phyloP scores from a whole-genome alignment of 2,113 vertebrate species.

The Nothocercus julius region DNA sequence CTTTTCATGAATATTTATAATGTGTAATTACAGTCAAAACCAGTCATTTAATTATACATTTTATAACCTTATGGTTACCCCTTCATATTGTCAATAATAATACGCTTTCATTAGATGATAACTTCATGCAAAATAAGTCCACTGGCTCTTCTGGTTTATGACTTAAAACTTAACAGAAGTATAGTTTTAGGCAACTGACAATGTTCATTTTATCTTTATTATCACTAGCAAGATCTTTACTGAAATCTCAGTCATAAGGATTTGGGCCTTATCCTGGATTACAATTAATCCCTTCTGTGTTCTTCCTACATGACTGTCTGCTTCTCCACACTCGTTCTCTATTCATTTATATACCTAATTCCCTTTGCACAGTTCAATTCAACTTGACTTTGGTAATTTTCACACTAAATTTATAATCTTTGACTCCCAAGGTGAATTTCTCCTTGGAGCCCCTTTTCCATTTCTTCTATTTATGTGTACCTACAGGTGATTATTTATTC shows the following conservation, averaged over 20 bases:
- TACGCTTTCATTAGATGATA: not conserved
- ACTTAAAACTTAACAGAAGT: not conserved
- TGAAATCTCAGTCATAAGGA: not conserved
- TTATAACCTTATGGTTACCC: slow-evolving; percentile 47
- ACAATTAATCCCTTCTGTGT: not conserved
- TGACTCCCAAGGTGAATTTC: not conserved
- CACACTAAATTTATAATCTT: not conserved
- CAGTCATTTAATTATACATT: slow-evolving; percentile 17
- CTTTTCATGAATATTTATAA: slow-evolving; percentile 28
- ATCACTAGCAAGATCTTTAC: not conserved
- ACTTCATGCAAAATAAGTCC: slow-evolving; percentile 10
- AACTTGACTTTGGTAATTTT: not conserved
- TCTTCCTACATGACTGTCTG: not conserved
- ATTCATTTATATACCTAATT: not conserved
- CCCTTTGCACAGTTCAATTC: not conserved
- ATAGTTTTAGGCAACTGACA: not conserved
- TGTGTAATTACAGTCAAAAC: slow-evolving; percentile 36
- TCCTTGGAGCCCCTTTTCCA: not conserved
- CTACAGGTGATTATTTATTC: not conserved
- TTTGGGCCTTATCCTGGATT: not conserved
- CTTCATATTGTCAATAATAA: not conserved
- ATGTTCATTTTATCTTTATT: not conserved
- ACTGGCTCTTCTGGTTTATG: not conserved
- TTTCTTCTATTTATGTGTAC: not conserved
- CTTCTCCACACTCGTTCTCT: not conserved